Evolutionary conservation across 2,888 invertebrate species (phyloP).

Genomic region (Cremastinae sp.): DNA sequence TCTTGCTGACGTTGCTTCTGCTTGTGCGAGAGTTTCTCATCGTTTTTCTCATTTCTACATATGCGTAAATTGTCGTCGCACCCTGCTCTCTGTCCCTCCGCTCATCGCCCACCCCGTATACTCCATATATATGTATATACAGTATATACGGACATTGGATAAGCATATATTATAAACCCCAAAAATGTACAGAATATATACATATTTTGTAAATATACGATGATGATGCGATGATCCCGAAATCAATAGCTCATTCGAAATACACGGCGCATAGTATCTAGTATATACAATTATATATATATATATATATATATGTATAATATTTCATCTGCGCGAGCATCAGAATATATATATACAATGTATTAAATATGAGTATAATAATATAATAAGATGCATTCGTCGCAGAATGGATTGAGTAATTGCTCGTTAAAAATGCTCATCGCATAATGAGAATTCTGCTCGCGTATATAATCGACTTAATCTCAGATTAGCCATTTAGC

Average conservation of each 20-base stretch:
- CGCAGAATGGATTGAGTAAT: not conserved
- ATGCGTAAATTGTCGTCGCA: too few species aligned
- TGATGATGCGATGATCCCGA: too few species aligned
- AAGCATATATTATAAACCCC: constrained; percentile 10
- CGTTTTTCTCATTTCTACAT: constrained; percentile 21
- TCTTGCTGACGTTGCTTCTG: constrained; percentile 62
- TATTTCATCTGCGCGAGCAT: too few species aligned
- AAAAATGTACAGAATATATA: too few species aligned
- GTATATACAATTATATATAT: too few species aligned
- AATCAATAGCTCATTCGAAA: too few species aligned
- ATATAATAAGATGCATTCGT: too few species aligned
- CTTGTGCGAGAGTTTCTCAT: constrained; percentile 1
- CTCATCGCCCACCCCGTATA: not conserved
- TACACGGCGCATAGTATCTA: too few species aligned
- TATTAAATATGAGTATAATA: too few species aligned
- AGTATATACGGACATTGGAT: not conserved
- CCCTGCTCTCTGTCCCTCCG: not conserved
- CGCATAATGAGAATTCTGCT: constrained; percentile 42
- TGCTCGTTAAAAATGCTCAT: not conserved
- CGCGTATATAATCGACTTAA: constrained; percentile 66
- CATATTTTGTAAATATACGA: too few species aligned
- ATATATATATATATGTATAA: too few species aligned
- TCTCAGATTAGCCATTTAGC: constrained; percentile 70
- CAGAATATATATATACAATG: too few species aligned
- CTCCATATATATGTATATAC: constrained; percentile 7